Evolutionary conservation across 2,888 invertebrate genomes (phyloP).

Genomic region (Harpalus rubripes): DNA sequence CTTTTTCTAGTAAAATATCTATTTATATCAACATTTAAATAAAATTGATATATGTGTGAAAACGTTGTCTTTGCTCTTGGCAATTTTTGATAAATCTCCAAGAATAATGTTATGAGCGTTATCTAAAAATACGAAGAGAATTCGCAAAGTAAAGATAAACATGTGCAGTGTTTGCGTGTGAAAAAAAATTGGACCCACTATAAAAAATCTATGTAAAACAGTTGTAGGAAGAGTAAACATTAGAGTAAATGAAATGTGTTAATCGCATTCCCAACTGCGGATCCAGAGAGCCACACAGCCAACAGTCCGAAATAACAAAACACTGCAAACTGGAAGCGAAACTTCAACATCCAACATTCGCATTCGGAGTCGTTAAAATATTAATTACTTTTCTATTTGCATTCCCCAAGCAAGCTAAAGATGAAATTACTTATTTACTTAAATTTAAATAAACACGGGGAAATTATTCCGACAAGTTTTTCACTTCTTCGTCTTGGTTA

Average conservation of each 20-base stretch:
- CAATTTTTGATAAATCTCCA: too few species aligned
- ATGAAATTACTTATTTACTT: slow-evolving; percentile 65
- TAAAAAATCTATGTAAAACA: slow-evolving; percentile 31
- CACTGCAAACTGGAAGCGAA: slow-evolving; percentile 23
- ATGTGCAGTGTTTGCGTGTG: neutral
- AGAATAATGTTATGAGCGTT: neutral
- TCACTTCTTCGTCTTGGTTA: slow-evolving; percentile 45
- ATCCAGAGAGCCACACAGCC: neutral
- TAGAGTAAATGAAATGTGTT: slow-evolving; percentile 45
- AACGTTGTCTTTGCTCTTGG: too few species aligned
- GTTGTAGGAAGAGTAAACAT: slow-evolving; percentile 15
- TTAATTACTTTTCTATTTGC: slow-evolving; percentile 66
- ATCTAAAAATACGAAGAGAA: neutral
- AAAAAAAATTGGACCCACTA: neutral
- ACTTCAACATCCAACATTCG: slow-evolving; percentile 17
- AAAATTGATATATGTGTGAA: too few species aligned
- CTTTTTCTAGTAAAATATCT: too few species aligned
- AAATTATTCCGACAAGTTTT: slow-evolving; percentile 65
- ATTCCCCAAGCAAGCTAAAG: slow-evolving; percentile 44
- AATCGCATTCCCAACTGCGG: slow-evolving; percentile 36
- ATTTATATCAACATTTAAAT: too few species aligned
- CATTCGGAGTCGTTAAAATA: slow-evolving; percentile 63
- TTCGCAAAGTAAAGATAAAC: slow-evolving; percentile 5
- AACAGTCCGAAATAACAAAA: slow-evolving; percentile 35
- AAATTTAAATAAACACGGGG: slow-evolving; percentile 65